These are phyloP conservation scores for Trigoniulus corallinus DNA, from an alignment of 1,140 invertebrate genomes.

Conservation along the genomic window DNA sequence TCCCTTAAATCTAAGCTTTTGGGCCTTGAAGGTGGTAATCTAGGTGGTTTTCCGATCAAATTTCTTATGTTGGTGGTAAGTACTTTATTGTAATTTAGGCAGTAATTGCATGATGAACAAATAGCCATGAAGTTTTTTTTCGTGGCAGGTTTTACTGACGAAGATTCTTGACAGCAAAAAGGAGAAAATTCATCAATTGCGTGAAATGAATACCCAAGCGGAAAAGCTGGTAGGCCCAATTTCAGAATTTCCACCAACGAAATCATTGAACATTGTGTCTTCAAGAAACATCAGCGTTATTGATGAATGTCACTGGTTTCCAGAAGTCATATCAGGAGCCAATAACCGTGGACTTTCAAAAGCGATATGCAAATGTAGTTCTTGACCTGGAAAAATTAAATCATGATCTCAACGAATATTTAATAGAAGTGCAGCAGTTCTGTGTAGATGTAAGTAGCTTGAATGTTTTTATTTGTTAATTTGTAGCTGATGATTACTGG, in stretches of 20 bases:
- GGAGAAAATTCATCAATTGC: conserved; percentile 57
- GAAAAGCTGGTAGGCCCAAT: conserved; percentile 52
- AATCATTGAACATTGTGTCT: neutral
- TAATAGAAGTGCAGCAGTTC: conserved; percentile 63
- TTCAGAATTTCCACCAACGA: neutral
- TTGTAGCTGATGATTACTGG: neutral
- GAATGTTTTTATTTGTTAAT: no score
- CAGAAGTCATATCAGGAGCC: conserved; percentile 56
- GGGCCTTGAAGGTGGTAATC: conserved; percentile 30
- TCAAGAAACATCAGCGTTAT: no score
- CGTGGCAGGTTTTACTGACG: conserved; percentile 37
- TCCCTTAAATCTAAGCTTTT: conserved; percentile 25
- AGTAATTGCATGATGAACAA: no score
- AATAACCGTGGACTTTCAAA: conserved; percentile 69
- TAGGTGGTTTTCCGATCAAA: conserved; percentile 68
- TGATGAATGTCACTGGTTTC: neutral
- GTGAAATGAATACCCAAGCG: conserved; percentile 76
- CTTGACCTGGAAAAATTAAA: conserved; percentile 86
- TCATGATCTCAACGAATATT: conserved; percentile 62
- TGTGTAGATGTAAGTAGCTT: conserved; percentile 50
- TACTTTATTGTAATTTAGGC: no score
- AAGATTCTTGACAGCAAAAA: conserved; percentile 74
- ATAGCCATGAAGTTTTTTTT: no score
- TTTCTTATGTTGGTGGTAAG: conserved; percentile 68
- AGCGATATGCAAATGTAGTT: conserved; percentile 70